Evolutionary conservation across 2,888 invertebrate species (phyloP).

Genomic region (Diarsia brunnea): DNA sequence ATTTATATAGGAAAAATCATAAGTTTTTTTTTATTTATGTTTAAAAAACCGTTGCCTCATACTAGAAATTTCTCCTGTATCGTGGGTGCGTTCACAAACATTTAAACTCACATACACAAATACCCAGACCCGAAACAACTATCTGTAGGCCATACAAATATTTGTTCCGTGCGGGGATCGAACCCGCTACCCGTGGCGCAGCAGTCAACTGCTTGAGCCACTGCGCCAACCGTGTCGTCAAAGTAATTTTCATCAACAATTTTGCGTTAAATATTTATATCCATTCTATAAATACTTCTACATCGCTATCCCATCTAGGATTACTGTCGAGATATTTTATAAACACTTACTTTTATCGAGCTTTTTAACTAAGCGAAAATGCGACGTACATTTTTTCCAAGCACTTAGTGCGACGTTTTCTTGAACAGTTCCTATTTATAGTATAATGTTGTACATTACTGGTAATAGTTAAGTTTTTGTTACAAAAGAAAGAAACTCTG

Average conservation of each 20-base stretch:
- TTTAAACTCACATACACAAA: too few relatives aligned
- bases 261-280: slow-evolving; percentile 1
- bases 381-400: slow-evolving; percentile 12
- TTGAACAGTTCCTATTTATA: slow-evolving; percentile 20
- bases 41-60: too few relatives aligned
- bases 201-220: too few relatives aligned
- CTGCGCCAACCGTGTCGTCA: too few relatives aligned
- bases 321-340: slow-evolving; percentile 17
- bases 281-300: background rate
- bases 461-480: slow-evolving; percentile 14
- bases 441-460: slow-evolving; percentile 22
- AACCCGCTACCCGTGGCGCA: too few relatives aligned
- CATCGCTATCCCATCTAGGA: background rate
- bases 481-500: slow-evolving; percentile 14
- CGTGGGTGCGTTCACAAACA: too few relatives aligned
- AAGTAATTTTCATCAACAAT: too few relatives aligned
- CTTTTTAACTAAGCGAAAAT: slow-evolving; percentile 25
- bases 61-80: too few relatives aligned
- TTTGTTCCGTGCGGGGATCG: too few relatives aligned
- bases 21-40: too few relatives aligned
- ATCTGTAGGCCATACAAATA: too few relatives aligned
- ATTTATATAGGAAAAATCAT: background rate
- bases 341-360: slow-evolving; percentile 28
- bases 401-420: slow-evolving; percentile 41
- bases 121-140: too few relatives aligned